Evolutionary conservation across 2,113 vertebrate species (phyloP), one percentile per base, ranked within the genome.

Genomic region (Oreamnos americanus): DNA sequence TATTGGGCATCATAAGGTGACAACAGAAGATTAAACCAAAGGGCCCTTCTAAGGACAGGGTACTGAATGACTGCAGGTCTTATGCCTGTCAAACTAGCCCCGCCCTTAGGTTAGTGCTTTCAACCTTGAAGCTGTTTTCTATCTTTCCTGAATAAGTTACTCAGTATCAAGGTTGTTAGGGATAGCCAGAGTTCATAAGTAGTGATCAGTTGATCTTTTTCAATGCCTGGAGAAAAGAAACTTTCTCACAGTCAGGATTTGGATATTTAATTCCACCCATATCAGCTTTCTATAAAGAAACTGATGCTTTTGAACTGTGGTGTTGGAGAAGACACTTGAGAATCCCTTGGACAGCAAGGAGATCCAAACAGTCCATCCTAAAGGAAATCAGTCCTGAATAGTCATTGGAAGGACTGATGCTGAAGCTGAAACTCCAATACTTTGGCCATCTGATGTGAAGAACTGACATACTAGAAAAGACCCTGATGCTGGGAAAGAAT

Each of bases 151-250:
- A 92, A n/a, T 87, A 94, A 82, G 55, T 97, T 94, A 84, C 49
- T 85, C 51, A 94, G 19, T 17, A 3, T 19, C 9, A 5, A 85
- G 6, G 21, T 85, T 58, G 43, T 51, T 57, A 43, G 51, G n/a
- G 74, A 0, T 62, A 43, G 43, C 11, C 58, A 82, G 64, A 49
- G 39, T 90, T 92, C 28, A 76, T 95, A 95, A 23, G 16, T 83
- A 51, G 43, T 96, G 91, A 62, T 94, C 57, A 97, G 91, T 15
- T 84, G 57, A 92, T 55, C 23, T 96, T 96, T 94, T 90, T 87
- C 49, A 67, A 87, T 82, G 39, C 30, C 43, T 91, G 19, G 57
- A 91, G 88, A 33, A 55, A 92, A 90, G 23, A 91, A 10, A 26
- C 28, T 95, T 96, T 62, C 43, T 95, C 81, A 94, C 26, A 92